Evolutionary conservation across 2,113 vertebrate genomes (phyloP).

Genomic region (Morone chrysops): DNA sequence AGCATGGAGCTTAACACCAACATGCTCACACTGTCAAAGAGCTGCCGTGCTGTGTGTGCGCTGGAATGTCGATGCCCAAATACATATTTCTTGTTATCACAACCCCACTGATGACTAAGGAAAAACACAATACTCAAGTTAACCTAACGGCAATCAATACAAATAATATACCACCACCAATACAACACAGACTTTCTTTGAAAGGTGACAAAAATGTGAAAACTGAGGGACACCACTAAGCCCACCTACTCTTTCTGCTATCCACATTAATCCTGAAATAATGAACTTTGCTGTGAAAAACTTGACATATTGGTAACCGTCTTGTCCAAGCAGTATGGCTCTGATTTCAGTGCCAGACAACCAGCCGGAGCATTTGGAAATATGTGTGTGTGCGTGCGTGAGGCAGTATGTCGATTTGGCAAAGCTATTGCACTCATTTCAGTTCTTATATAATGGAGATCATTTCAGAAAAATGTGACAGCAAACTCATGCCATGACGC

Average conservation of each 20-base stretch:
- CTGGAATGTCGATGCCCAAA: neutral
- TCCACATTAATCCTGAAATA: slow-evolving; percentile 29
- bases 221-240: neutral
- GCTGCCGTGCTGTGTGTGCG: neutral
- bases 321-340: slow-evolving; percentile 14
- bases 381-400: slow-evolving; percentile 24
- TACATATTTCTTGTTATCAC: neutral
- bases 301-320: neutral
- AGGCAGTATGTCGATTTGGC: slow-evolving; percentile 42
- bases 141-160: neutral
- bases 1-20: slow-evolving; percentile 48
- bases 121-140: neutral
- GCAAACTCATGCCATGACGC: slow-evolving; percentile 45
- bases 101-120: too few relatives aligned
- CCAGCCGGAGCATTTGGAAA: slow-evolving; percentile 45
- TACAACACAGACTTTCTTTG: neutral
- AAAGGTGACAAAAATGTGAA: neutral
- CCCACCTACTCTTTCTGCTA: slow-evolving; percentile 7
- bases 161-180: neutral
- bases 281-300: slow-evolving; percentile 20
- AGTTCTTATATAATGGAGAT: slow-evolving; percentile 53
- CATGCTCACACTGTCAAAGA: slow-evolving; percentile 30
- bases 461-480: slow-evolving; percentile 54
- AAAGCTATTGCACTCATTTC: slow-evolving; percentile 32
- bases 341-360: slow-evolving; percentile 15